Conservation (phyloP, 2,797 vertebrate genomes). For the Buphagus erythrorhynchus region DNA sequence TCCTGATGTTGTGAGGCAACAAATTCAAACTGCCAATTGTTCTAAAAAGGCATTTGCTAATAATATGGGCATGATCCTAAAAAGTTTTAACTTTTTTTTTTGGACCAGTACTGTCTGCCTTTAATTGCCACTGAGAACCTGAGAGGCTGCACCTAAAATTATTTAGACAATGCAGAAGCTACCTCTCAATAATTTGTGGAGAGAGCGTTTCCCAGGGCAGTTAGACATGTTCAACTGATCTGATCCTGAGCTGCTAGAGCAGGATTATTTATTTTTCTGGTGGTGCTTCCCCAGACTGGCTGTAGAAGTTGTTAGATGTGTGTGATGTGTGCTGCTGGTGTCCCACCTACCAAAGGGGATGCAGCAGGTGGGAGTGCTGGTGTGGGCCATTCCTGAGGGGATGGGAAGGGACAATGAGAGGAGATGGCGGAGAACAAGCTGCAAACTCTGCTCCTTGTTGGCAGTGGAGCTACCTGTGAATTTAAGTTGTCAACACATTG, state of each 20-base stretch:
- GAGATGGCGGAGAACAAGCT: not conserved
- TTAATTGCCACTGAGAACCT: not conserved
- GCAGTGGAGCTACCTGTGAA: not conserved
- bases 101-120: not conserved
- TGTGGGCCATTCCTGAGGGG: not conserved
- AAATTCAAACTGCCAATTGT: constrained; percentile 2
- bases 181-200: not conserved
- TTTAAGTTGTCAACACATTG: not conserved
- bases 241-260: not conserved
- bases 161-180: not conserved
- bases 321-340: not conserved
- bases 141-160: not conserved
- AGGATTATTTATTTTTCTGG: not conserved
- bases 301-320: not conserved
- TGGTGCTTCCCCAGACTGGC: not conserved
- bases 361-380: not conserved
- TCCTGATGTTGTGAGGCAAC: constrained; percentile 45
- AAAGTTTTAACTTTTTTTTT: not conserved
- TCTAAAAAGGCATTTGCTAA: constrained; percentile 47
- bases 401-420: not conserved
- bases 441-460: not conserved
- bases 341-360: rapidly evolving
- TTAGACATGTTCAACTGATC: not conserved
- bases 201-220: not conserved
- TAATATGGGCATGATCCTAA: not conserved